Percentiles rank a stretch among this genome's conserved stretches.
Evolutionary conservation across 2,888 invertebrate species (phyloP).

Genomic region (Nemurella pictetii): DNA sequence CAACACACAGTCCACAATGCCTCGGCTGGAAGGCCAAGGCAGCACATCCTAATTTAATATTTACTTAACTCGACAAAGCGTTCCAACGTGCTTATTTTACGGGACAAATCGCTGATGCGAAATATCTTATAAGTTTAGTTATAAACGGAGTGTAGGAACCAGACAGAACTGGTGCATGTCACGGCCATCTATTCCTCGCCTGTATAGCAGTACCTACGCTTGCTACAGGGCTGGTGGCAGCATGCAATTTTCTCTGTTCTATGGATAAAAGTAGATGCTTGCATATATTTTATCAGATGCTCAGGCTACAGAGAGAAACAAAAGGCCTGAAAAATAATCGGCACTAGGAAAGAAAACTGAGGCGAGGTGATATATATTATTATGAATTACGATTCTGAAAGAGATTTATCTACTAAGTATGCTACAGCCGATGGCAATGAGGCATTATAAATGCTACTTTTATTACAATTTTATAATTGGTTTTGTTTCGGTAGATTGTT

Average conservation of each 20-base stretch:
- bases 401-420: neutral
- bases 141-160: too few species aligned
- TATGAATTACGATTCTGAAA: neutral
- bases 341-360: neutral
- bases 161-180: neutral
- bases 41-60: neutral
- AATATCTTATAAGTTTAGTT: neutral
- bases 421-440: neutral
- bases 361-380: neutral
- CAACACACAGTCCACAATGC: neutral
- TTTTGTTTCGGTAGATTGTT: neutral
- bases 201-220: neutral
- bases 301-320: neutral
- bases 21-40: neutral
- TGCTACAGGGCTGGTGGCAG: neutral
- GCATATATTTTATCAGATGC: neutral
- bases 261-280: neutral
- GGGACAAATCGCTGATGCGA: neutral
- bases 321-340: too few species aligned
- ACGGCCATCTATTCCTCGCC: neutral
- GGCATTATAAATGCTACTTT: neutral
- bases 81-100: neutral
- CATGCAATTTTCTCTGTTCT: too few species aligned
- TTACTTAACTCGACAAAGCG: neutral
- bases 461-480: neutral